phyloP scores from a whole-genome alignment of 2,888 invertebrate species.

The Dynastes tityus region DNA sequence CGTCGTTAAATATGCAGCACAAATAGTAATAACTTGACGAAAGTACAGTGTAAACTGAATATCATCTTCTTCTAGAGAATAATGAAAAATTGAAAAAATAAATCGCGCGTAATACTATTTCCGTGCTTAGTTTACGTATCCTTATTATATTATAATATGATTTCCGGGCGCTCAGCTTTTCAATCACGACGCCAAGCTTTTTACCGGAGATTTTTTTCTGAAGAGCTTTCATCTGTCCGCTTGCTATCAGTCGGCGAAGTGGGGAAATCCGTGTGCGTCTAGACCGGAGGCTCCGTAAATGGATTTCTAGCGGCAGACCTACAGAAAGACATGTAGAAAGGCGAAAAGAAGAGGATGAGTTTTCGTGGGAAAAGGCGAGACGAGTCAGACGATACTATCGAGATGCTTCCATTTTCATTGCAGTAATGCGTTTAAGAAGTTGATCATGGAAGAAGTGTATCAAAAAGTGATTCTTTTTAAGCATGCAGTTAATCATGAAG shows the following conservation, averaged over 20 bases:
- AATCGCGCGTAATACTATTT: too few species aligned
- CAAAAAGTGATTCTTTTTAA: not conserved
- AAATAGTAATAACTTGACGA: too few species aligned
- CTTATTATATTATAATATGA: slow-evolving; percentile 32
- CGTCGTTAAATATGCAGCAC: too few species aligned
- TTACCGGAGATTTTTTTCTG: slow-evolving; percentile 6
- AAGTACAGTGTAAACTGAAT: too few species aligned
- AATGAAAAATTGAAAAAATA: too few species aligned
- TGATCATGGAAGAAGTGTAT: not conserved
- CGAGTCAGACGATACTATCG: not conserved
- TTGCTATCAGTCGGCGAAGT: not conserved
- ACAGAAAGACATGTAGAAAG: not conserved
- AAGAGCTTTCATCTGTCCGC: too few species aligned
- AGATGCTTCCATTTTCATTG: not conserved
- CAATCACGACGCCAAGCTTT: slow-evolving; percentile 16
- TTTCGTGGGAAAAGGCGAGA: slow-evolving; percentile 6
- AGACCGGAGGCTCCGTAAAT: slow-evolving; percentile 1
- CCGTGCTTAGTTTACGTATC: too few species aligned
- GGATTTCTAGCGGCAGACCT: slow-evolving; percentile 1
- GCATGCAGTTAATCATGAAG: not conserved
- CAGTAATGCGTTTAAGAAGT: slow-evolving; percentile 6
- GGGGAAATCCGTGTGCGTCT: slow-evolving; percentile 11
- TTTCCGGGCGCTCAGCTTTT: slow-evolving; percentile 22
- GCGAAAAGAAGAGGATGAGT: not conserved
- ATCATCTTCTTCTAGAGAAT: too few species aligned